Conservation (phyloP, 1,140 invertebrate genomes). For the Caenorhabditis latens region DNA sequence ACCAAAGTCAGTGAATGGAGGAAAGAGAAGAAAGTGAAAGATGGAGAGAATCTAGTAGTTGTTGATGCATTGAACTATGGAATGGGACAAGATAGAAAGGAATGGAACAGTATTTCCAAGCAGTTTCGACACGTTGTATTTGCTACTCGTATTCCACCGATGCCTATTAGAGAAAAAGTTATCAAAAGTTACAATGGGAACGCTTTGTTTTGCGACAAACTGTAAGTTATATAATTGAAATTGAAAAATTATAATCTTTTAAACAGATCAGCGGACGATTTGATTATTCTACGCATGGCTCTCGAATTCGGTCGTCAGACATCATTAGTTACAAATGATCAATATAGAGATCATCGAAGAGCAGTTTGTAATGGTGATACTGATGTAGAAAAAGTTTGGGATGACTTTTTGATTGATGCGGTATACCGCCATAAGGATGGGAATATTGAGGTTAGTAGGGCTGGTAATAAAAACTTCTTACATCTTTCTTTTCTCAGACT, state of each 20-base stretch:
- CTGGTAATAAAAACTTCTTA: neutral
- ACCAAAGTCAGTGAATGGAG: neutral
- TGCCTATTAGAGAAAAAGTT: neutral
- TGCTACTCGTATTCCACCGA: neutral
- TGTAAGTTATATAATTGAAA: neutral
- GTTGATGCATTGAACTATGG: conserved; percentile 28
- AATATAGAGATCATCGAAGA: conserved; percentile 13
- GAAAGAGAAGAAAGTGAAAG: neutral
- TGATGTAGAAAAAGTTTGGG: conserved; percentile 1
- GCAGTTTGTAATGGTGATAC: neutral
- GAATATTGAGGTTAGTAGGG: neutral
- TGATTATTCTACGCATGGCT: neutral
- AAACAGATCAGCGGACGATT: neutral
- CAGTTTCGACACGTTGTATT: conserved; percentile 16
- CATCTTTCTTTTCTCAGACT: neutral
- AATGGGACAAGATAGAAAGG: neutral
- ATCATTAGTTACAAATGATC: conserved; percentile 15
- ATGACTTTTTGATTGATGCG: conserved; percentile 21
- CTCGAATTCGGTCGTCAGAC: conserved; percentile 31
- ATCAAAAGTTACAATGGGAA: conserved; percentile 13
- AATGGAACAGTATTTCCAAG: conserved; percentile 6
- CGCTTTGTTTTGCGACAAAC: conserved; percentile 29
- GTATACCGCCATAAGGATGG: neutral
- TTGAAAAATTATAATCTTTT: too few species aligned
- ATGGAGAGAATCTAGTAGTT: neutral